Conservation (phyloP, 2,888 invertebrate genomes). For the Cheilosia variabilis region DNA sequence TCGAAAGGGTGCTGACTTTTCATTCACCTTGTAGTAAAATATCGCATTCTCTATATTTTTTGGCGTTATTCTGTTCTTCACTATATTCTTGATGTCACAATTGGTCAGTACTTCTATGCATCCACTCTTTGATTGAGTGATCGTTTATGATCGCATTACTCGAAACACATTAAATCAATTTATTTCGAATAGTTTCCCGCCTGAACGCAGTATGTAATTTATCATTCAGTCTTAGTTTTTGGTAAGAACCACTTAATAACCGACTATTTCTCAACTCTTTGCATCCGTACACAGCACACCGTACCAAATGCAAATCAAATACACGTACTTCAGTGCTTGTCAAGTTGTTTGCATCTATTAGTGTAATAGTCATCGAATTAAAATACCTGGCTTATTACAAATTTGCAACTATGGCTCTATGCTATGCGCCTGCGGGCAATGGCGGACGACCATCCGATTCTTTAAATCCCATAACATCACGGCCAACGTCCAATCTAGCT, state of each 20-base stretch:
- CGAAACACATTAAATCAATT: too few species aligned
- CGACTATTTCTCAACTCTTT: constrained; percentile 47
- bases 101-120: too few species aligned
- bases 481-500: constrained; percentile 28
- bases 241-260: constrained; percentile 66
- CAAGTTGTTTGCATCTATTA: constrained; percentile 73
- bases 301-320: constrained; percentile 64
- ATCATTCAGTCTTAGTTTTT: constrained; percentile 29
- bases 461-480: constrained; percentile 38
- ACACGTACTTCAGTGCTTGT: constrained; percentile 63
- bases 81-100: too few species aligned
- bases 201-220: constrained; percentile 32
- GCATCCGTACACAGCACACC: constrained; percentile 4
- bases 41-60: too few species aligned
- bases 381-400: constrained; percentile 74
- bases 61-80: too few species aligned
- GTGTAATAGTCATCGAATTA: constrained; percentile 74
- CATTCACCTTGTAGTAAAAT: too few species aligned
- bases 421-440: constrained; percentile 50
- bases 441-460: constrained; percentile 30
- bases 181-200: background rate
- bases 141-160: too few species aligned
- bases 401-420: constrained; percentile 56
- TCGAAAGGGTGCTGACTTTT: too few species aligned
- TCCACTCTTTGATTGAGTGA: too few species aligned